Conservation (phyloP, 1,140 invertebrate genomes). For the Papilio helenus region DNA sequence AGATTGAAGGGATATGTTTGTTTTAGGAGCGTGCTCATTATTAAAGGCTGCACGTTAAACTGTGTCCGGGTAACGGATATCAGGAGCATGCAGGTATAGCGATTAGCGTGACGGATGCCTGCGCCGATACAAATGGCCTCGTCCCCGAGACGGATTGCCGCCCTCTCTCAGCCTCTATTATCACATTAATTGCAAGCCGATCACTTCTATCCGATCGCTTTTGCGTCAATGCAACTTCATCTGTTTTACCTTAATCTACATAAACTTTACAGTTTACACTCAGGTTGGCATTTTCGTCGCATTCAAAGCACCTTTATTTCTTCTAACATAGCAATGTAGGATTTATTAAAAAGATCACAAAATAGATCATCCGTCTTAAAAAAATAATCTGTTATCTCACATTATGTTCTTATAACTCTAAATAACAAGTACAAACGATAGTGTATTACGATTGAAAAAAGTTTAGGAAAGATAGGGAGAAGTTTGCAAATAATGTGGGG, state of each 20-base stretch:
- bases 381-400: neutral
- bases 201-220: constrained; percentile 47
- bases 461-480: constrained; percentile 45
- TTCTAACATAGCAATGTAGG: neutral
- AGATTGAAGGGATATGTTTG: constrained; percentile 15
- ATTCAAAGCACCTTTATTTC: neutral
- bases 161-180: constrained; percentile 56
- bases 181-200: constrained; percentile 67
- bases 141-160: constrained; percentile 68
- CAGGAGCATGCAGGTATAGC: constrained; percentile 61
- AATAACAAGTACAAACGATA: neutral
- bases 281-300: neutral
- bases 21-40: constrained; percentile 28
- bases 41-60: constrained; percentile 6
- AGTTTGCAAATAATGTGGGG: constrained; percentile 53
- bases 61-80: constrained; percentile 34
- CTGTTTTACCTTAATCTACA: constrained; percentile 14
- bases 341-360: neutral
- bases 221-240: constrained; percentile 23
- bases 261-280: constrained; percentile 3
- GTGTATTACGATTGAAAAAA: constrained; percentile 48
- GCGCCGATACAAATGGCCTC: constrained; percentile 66
- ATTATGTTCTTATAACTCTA: neutral
- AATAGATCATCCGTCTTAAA: neutral
- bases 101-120: constrained; percentile 72